Percentiles rank a stretch among this genome's conserved stretches.
Evolutionary conservation across 2,888 invertebrate genomes (phyloP).

Genomic region (Drosophila paracracens): DNA sequence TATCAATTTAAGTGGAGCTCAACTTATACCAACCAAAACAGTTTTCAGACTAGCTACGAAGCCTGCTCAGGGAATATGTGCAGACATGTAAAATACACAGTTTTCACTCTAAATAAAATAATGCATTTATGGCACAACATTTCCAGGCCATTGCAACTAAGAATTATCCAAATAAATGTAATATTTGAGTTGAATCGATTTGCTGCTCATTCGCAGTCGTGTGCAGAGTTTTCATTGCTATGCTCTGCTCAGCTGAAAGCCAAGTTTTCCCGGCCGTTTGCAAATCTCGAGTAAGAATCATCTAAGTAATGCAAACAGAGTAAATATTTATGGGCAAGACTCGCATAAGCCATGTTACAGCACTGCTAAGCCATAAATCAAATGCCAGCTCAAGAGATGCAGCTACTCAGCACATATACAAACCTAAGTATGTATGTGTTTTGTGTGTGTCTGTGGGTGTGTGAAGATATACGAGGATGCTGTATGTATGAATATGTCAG

Average conservation of each 20-base stretch:
- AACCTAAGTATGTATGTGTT: constrained; percentile 1
- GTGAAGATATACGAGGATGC: constrained; percentile 1
- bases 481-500: constrained; percentile 37
- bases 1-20: background rate
- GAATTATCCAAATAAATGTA: constrained; percentile 35
- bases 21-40: background rate
- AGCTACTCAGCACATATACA: constrained; percentile 30
- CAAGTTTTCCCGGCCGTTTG: constrained; percentile 69
- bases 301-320: constrained; percentile 72
- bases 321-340: constrained; percentile 70
- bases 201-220: constrained; percentile 26
- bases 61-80: background rate
- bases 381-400: constrained; percentile 53
- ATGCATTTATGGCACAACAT: constrained; percentile 36
- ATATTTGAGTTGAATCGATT: constrained; percentile 54
- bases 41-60: background rate
- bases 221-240: constrained; percentile 7
- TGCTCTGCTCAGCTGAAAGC: constrained; percentile 33
- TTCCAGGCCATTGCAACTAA: constrained; percentile 26
- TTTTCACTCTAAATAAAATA: constrained; percentile 21
- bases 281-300: constrained; percentile 69
- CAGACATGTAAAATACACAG: constrained; percentile 2
- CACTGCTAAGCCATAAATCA: constrained; percentile 77
- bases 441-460: background rate
- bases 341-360: constrained; percentile 69